A percentile compares a stretch with the other conserved stretches of the same genome.
Evolutionary conservation across 1,140 invertebrate genomes (phyloP).

Genomic region (Notospermus geniculatus): DNA sequence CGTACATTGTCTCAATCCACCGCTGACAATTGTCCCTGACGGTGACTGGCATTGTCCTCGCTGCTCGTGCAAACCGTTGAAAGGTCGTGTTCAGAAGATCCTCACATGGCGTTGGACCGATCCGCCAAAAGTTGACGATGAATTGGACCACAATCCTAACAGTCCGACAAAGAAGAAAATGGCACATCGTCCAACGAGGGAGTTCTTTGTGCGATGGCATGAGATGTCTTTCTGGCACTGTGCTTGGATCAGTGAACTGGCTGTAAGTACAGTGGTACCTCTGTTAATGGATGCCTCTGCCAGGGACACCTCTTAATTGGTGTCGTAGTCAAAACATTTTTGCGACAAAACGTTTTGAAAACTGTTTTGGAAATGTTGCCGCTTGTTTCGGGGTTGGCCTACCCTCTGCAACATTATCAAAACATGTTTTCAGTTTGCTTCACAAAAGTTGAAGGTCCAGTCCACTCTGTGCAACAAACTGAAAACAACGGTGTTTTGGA

Average conservation of each 20-base stretch:
- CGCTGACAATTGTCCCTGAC: conserved; percentile 82
- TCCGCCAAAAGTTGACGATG: conserved; percentile 46
- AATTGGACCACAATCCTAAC: conserved; percentile 51
- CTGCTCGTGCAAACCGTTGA: conserved; percentile 83
- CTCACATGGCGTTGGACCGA: conserved; percentile 84
- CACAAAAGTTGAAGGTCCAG: too few relatives aligned
- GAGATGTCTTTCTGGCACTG: conserved; percentile 99
- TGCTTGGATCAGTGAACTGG: conserved; percentile 91
- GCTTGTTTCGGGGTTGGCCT: too few relatives aligned
- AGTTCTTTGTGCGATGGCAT: conserved; percentile 98
- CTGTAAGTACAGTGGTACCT: too few relatives aligned
- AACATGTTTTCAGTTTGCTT: too few relatives aligned
- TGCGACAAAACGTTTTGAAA: too few relatives aligned
- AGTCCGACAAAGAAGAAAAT: conserved; percentile 32
- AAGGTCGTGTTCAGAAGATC: conserved; percentile 90
- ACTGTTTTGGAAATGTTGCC: too few relatives aligned
- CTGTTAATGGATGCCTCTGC: too few relatives aligned
- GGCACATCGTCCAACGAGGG: conserved; percentile 60
- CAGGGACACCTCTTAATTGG: too few relatives aligned
- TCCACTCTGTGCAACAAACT: too few relatives aligned
- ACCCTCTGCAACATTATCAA: too few relatives aligned
- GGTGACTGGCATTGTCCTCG: conserved; percentile 98
- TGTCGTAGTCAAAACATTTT: too few relatives aligned
- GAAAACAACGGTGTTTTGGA: too few relatives aligned
- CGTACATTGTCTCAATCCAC: conserved; percentile 95